These are phyloP conservation scores for Caenorhabditis latens DNA, from an alignment of 1,140 invertebrate species.

Conservation along the genomic window DNA sequence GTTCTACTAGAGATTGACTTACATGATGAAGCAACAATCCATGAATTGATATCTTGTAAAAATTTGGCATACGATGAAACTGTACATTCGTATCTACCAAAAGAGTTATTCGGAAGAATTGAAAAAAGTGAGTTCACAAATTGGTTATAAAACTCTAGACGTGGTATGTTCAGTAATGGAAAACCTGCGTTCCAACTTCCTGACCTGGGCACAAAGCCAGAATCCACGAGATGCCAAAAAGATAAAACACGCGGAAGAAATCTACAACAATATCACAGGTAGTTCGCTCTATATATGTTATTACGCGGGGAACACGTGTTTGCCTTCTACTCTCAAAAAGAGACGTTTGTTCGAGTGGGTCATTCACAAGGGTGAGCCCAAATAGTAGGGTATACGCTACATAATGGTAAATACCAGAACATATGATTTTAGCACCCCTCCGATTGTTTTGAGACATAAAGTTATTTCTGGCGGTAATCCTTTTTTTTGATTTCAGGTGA, in stretches of 20 bases:
- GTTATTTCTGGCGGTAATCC: neutral
- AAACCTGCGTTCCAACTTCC: constrained; percentile 18
- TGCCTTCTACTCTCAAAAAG: constrained; percentile 52
- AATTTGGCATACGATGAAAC: constrained; percentile 56
- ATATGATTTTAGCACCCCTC: constrained; percentile 43
- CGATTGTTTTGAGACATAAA: neutral
- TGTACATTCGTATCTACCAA: constrained; percentile 54
- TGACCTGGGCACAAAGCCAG: neutral
- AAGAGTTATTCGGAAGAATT: constrained; percentile 33
- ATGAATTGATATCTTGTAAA: constrained; percentile 57
- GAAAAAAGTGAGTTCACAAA: constrained; percentile 32
- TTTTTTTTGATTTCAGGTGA: constrained; percentile 39
- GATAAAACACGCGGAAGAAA: constrained; percentile 38
- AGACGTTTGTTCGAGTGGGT: constrained; percentile 55
- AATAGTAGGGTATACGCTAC: constrained; percentile 40
- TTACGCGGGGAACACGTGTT: constrained; percentile 51
- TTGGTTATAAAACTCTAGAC: neutral
- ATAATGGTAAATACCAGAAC: constrained; percentile 34
- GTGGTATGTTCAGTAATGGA: constrained; percentile 49
- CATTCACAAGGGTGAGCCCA: constrained; percentile 55
- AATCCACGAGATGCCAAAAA: neutral
- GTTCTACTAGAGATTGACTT: constrained; percentile 58
- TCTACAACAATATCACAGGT: constrained; percentile 56
- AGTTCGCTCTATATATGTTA: neutral
- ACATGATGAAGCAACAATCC: constrained; percentile 57